Conservation (phyloP, 2,797 vertebrate species). For the Leucoraja ocellata region DNA sequence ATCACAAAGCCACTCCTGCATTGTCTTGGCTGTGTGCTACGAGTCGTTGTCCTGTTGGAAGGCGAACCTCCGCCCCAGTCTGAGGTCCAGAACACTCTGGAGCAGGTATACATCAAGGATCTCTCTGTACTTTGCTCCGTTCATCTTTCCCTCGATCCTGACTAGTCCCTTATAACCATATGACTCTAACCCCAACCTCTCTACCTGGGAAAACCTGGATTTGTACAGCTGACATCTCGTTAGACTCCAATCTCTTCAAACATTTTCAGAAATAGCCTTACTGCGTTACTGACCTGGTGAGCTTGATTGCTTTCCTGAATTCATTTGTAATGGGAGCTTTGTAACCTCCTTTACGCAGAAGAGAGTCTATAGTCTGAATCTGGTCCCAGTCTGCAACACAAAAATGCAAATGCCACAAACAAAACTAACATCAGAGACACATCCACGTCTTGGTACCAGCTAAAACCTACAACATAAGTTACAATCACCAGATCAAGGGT, state of each 20-base stretch:
- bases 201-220: too few species aligned
- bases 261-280: background rate
- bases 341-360: slow-evolving; percentile 75
- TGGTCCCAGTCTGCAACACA: slow-evolving; percentile 68
- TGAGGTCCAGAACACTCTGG: too few species aligned
- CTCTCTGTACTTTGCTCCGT: too few species aligned
- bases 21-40: too few species aligned
- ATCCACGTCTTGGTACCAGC: background rate
- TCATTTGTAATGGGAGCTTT: slow-evolving; percentile 74
- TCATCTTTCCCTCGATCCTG: too few species aligned
- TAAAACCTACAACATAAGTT: background rate
- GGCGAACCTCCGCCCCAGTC: too few species aligned
- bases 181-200: background rate
- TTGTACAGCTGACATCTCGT: background rate
- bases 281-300: slow-evolving; percentile 59
- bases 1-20: too few species aligned
- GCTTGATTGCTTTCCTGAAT: slow-evolving; percentile 75
- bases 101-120: too few species aligned
- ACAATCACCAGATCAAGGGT: background rate
- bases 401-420: background rate
- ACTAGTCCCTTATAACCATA: too few species aligned
- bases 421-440: background rate
- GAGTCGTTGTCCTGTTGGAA: too few species aligned
- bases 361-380: slow-evolving; percentile 76
- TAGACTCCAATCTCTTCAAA: background rate